Percentiles rank a stretch among this genome's conserved stretches.
Conservation (phyloP, 30 jellyfish, hydroid and myxozoan genomes). For the Chrysaora quinquecirrha region DNA sequence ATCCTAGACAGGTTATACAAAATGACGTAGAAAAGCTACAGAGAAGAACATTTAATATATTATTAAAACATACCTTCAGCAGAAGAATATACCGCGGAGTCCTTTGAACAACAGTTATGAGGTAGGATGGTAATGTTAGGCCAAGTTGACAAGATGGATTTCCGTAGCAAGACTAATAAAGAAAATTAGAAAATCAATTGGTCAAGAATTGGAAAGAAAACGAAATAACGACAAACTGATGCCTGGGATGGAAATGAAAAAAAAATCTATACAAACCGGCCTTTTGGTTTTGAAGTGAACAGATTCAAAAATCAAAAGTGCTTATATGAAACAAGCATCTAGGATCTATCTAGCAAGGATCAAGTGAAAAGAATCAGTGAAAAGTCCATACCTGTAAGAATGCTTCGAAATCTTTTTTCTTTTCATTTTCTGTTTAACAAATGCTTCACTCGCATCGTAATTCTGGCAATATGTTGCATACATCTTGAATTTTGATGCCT, state of each 20-base stretch:
- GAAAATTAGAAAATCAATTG: not conserved
- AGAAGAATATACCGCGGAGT: slow-evolving; percentile 90
- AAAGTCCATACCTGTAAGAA: slow-evolving; percentile 78
- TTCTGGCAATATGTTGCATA: slow-evolving; percentile 81
- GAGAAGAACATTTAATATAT: not conserved
- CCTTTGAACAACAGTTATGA: slow-evolving; percentile 89
- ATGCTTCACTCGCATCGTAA: slow-evolving; percentile 87
- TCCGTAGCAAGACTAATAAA: slow-evolving; percentile 74
- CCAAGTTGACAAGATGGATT: slow-evolving; percentile 94
- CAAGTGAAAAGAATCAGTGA: too few species aligned
- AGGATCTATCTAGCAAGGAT: too few species aligned
- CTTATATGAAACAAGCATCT: too few species aligned
- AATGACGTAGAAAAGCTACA: not conserved
- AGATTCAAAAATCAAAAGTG: too few species aligned
- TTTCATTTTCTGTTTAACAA: slow-evolving; percentile 81
- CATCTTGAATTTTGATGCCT: slow-evolving; percentile 78
- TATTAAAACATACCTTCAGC: slow-evolving; percentile 55
- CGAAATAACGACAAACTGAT: too few species aligned
- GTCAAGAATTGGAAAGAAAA: too few species aligned
- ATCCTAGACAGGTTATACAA: not conserved
- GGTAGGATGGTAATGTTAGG: slow-evolving; percentile 92
- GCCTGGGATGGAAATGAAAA: too few species aligned
- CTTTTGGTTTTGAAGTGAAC: too few species aligned
- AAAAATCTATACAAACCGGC: too few species aligned
- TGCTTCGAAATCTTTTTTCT: slow-evolving; percentile 81